A percentile compares a stretch with the other conserved stretches of the same genome.
These are phyloP conservation scores for Diglossa cyanea DNA, from an alignment of 2,797 vertebrate genomes.

Conservation along the genomic window DNA sequence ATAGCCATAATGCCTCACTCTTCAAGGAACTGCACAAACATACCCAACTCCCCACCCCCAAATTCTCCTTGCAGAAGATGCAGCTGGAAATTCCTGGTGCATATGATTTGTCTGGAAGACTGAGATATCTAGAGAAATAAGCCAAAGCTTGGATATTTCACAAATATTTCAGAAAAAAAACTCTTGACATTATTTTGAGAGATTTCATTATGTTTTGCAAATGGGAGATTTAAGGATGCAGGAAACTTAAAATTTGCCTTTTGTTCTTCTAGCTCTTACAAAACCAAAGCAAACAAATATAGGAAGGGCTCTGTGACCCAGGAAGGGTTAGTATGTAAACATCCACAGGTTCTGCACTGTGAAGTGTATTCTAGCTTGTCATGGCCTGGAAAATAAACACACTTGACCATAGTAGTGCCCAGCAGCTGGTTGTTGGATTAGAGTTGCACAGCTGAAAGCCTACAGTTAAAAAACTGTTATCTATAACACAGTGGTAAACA, in stretches of 20 bases:
- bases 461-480: background rate
- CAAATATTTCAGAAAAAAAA: background rate
- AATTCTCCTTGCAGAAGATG: background rate
- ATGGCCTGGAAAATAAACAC: conserved; percentile 32
- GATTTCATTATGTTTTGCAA: background rate
- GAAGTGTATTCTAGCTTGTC: background rate
- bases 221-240: background rate
- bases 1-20: background rate
- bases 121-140: background rate
- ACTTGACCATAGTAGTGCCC: background rate
- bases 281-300: background rate
- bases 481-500: background rate
- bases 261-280: background rate
- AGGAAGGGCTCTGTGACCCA: background rate
- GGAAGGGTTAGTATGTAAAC: background rate
- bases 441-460: conserved; percentile 5
- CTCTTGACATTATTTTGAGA: background rate
- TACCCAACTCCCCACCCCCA: accelerated
- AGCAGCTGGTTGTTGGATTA: background rate
- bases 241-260: background rate
- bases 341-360: background rate
- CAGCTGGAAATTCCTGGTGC: background rate
- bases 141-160: background rate
- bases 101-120: background rate
- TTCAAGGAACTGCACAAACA: background rate